Evolutionary conservation across 2,797 vertebrate genomes (phyloP), one percentile per base, ranked within the genome.

Genomic region (Steatocranus sp.): DNA sequence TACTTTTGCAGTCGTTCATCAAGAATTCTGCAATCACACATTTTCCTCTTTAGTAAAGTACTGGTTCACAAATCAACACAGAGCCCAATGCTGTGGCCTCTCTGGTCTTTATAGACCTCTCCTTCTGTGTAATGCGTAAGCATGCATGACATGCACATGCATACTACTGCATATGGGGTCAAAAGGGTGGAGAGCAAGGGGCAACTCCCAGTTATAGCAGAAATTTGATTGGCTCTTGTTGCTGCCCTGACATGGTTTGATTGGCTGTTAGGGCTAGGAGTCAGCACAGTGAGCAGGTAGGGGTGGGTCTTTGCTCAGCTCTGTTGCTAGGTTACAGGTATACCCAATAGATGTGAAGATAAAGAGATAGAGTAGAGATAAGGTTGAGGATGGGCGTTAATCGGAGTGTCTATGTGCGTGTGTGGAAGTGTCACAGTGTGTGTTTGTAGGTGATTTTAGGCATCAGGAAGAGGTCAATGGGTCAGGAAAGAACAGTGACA

Each of bases 251-350:
- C 78, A 91, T 81, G 7, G 8, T 90, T 79, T 84, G 86, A 95
- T 96, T 96, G 94, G 95, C 87, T 91, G 86, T 81, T 80, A 61
- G 85, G 78, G 93, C 86, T 88, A 91, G 94, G 94, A 96, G 91
- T 96, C 94, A 94, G 76, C 41, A 85, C 90, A 82, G 87, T 20
- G 83, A 92, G 95, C 94, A 95, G 95, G 94, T 95, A 95, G 95
- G 92, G 94, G 95, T 93, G 95, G 95, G 91, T 94, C 95, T 93
- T 93, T 81, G 41, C 91, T 91, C 92, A 78, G 89, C 93, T 94
- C 96, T 96, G 96, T 97, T 97, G 96, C 96, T 96, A 96, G 96
- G 96, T 95, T 97, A 97, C 96, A 96, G 95, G 95, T 96, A 94
- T 95, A 95, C 94, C 95, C 94, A 94, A 95, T 96, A 94, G 96